A percentile compares a stretch with the other conserved stretches of the same genome.
Evolutionary conservation across 2,797 vertebrate species (phyloP).

Genomic region (Sternarchorhynchus goeldii): DNA sequence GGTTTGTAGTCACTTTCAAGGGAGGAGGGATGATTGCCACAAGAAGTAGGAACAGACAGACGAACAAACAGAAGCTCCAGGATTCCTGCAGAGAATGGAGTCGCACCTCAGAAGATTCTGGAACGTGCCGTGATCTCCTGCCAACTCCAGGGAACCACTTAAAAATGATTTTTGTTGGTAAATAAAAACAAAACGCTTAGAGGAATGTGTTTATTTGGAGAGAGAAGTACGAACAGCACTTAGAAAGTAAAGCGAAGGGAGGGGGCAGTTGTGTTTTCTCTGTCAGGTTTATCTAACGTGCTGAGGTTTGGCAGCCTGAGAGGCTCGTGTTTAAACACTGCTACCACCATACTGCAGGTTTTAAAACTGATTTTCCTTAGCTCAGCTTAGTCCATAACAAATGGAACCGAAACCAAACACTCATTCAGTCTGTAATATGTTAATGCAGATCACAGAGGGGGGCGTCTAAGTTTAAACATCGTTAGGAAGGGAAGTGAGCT

Average conservation of each 20-base stretch:
- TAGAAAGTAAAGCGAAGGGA: background rate
- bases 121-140: constrained; percentile 59
- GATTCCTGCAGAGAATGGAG: constrained; percentile 50
- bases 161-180: constrained; percentile 66
- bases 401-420: constrained; percentile 29
- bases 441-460: constrained; percentile 17
- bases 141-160: constrained; percentile 64
- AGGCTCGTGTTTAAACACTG: constrained; percentile 42
- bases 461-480: too few species aligned
- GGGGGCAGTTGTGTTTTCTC: constrained; percentile 24
- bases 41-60: constrained; percentile 33
- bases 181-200: constrained; percentile 64
- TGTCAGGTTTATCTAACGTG: constrained; percentile 30
- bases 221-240: constrained; percentile 41
- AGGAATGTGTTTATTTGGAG: constrained; percentile 55
- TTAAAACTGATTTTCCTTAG: constrained; percentile 35
- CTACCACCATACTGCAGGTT: constrained; percentile 29
- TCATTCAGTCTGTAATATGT: constrained; percentile 31
- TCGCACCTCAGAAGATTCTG: constrained; percentile 59
- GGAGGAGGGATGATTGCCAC: constrained; percentile 7
- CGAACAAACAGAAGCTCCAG: constrained; percentile 46
- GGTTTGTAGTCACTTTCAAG: constrained; percentile 22
- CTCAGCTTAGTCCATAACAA: constrained; percentile 47
- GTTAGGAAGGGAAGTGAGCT: constrained; percentile 13
- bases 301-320: constrained; percentile 34